phyloP scores from a whole-genome alignment of 1,140 invertebrate genomes.

The Temnothorax longispinosus region DNA sequence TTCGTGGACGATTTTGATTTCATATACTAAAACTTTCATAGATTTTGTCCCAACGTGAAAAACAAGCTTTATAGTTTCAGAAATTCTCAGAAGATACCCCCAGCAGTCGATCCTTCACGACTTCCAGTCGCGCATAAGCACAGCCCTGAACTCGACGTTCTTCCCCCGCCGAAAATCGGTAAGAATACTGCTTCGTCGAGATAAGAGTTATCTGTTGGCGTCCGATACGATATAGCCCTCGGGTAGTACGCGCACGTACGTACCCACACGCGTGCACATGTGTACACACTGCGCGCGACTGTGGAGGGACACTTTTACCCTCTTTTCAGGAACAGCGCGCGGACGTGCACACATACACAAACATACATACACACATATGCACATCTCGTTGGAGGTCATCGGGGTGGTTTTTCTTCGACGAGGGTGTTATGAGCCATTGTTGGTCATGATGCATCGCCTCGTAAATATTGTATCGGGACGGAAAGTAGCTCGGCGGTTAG shows the following conservation, averaged over 20 bases:
- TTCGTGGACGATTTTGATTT: neutral
- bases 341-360: constrained; percentile 20
- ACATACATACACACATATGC: constrained; percentile 35
- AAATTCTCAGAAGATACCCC: neutral
- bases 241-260: constrained; percentile 43
- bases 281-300: neutral
- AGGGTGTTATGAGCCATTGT: constrained; percentile 84
- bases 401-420: constrained; percentile 76
- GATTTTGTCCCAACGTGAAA: neutral
- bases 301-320: constrained; percentile 69
- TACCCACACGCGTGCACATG: constrained; percentile 46
- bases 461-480: constrained; percentile 84
- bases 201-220: constrained; percentile 83
- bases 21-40: neutral
- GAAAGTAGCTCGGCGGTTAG: constrained; percentile 76
- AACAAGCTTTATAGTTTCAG: neutral
- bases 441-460: constrained; percentile 84
- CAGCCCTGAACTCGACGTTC: constrained; percentile 58
- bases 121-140: constrained; percentile 17
- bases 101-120: constrained; percentile 18
- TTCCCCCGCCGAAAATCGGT: constrained; percentile 63
- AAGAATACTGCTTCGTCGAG: constrained; percentile 82
- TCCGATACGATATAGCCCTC: constrained; percentile 82
- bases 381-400: constrained; percentile 45
- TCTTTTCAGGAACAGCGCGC: constrained; percentile 57